Evolutionary conservation across 2,888 invertebrate genomes (phyloP).

Genomic region (Dioctria linearis): DNA sequence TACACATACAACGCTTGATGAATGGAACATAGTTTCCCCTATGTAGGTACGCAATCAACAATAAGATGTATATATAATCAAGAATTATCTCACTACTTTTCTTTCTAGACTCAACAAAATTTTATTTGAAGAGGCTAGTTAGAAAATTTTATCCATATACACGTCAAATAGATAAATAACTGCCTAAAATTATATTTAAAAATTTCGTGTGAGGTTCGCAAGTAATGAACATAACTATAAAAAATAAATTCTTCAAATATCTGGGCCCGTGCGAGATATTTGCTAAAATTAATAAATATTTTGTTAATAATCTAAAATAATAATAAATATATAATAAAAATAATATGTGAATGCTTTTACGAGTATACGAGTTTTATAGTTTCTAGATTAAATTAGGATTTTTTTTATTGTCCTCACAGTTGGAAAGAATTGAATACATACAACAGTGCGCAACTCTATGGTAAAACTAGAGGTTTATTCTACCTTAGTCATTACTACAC

Average conservation of each 20-base stretch:
- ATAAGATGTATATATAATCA: constrained; percentile 19
- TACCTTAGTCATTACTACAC: constrained; percentile 37
- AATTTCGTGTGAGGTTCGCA: constrained; percentile 69
- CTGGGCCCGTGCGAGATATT: constrained; percentile 60
- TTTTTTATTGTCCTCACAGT: constrained; percentile 22
- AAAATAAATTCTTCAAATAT: constrained; percentile 50
- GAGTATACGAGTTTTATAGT: too few relatives aligned
- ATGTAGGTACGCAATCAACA: background rate
- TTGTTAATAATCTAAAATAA: constrained; percentile 3
- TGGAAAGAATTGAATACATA: constrained; percentile 16
- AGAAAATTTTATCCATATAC: background rate
- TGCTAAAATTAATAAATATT: constrained; percentile 57
- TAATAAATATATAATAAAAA: background rate
- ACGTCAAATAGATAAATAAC: constrained; percentile 63
- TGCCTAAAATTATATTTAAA: constrained; percentile 60
- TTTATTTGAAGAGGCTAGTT: constrained; percentile 18
- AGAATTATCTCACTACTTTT: constrained; percentile 8
- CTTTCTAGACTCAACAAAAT: constrained; percentile 41
- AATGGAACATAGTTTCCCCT: background rate
- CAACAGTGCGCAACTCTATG: background rate
- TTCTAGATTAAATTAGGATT: too few relatives aligned
- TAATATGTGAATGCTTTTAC: constrained; percentile 18
- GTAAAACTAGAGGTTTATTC: background rate
- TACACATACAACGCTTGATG: background rate
- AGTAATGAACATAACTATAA: constrained; percentile 71